Evolutionary conservation across 2,888 invertebrate genomes (phyloP).

Genomic region (Philhelius pedissequus): DNA sequence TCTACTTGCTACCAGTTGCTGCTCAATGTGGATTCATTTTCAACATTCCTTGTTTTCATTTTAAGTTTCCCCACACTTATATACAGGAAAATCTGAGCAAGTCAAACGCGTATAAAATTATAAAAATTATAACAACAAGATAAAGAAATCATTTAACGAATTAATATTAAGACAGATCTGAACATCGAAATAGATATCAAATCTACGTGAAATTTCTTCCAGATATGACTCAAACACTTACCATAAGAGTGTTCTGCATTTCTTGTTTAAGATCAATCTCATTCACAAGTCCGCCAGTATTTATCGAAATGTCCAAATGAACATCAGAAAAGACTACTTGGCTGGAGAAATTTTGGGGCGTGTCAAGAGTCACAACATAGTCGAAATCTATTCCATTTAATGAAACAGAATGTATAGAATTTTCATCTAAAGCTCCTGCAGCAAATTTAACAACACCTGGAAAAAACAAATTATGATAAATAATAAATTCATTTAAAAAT

Average conservation of each 20-base stretch:
- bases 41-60: too few relatives aligned
- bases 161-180: too few relatives aligned
- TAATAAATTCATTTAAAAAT: neutral
- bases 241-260: constrained; percentile 80
- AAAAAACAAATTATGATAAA: neutral
- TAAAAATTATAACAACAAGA: too few relatives aligned
- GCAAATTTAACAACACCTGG: constrained; percentile 78
- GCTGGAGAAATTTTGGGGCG: constrained; percentile 78
- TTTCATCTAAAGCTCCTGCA: constrained; percentile 77
- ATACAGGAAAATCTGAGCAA: too few relatives aligned
- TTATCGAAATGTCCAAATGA: constrained; percentile 72
- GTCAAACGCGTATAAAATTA: too few relatives aligned
- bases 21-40: too few relatives aligned
- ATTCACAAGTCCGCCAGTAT: constrained; percentile 77
- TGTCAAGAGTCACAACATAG: constrained; percentile 79
- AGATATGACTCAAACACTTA: constrained; percentile 71
- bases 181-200: too few relatives aligned
- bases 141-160: too few relatives aligned
- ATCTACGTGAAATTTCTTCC: too few relatives aligned
- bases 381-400: constrained; percentile 80
- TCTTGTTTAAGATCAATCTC: constrained; percentile 78
- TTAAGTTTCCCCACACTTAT: too few relatives aligned
- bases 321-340: constrained; percentile 77
- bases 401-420: constrained; percentile 76
- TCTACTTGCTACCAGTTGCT: too few relatives aligned